phyloP scores from a whole-genome alignment of 2,113 vertebrate genomes.

The Mormyrus iriodes region DNA sequence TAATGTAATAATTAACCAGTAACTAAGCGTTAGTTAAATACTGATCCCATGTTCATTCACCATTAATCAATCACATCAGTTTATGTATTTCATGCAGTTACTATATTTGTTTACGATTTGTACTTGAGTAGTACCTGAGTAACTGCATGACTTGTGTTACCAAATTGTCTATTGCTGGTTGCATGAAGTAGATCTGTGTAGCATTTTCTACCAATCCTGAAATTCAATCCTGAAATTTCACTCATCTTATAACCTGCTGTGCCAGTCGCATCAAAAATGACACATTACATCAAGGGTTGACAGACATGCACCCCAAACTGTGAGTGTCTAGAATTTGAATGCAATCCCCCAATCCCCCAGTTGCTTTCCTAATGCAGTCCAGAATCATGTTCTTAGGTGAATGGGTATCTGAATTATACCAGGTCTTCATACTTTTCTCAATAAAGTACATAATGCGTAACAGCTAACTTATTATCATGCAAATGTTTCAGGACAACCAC shows the following conservation, averaged over 20 bases:
- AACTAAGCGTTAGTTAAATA: not conserved
- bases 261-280: not conserved
- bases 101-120: not conserved
- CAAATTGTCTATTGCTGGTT: not conserved
- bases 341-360: not conserved
- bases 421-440: not conserved
- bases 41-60: not conserved
- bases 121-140: not conserved
- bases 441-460: not conserved
- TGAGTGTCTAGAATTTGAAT: not conserved
- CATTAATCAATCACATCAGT: not conserved
- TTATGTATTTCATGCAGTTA: not conserved
- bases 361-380: not conserved
- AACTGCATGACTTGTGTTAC: not conserved
- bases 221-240: not conserved
- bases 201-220: not conserved
- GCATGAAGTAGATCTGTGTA: not conserved
- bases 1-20: not conserved
- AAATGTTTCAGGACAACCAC: not conserved
- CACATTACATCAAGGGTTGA: not conserved
- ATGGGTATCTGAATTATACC: not conserved
- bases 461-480: not conserved
- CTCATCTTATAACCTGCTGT: not conserved
- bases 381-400: not conserved
- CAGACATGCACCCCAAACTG: not conserved